Conservation (phyloP, 2,888 invertebrate genomes). For the Nomada lathburiana region DNA sequence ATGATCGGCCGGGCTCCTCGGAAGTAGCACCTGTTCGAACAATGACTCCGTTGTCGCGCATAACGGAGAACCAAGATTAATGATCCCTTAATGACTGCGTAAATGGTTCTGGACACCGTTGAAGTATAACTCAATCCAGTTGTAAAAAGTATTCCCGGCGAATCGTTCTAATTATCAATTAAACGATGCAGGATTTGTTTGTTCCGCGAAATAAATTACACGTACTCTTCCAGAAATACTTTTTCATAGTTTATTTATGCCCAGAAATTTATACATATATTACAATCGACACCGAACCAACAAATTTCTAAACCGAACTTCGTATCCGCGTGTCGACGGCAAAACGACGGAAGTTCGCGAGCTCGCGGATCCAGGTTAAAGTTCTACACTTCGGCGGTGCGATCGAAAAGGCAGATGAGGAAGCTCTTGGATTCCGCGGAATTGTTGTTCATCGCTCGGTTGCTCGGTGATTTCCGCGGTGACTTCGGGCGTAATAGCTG, state of each 20-base stretch:
- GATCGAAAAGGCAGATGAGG: constrained; percentile 26
- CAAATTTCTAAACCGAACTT: too few relatives aligned
- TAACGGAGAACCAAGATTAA: constrained; percentile 77
- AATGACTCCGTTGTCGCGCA: constrained; percentile 70
- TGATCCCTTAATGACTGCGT: constrained; percentile 80
- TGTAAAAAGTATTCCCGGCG: constrained; percentile 49
- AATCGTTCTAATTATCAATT: constrained; percentile 29
- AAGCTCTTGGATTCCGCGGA: constrained; percentile 48
- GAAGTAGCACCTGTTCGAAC: constrained; percentile 70
- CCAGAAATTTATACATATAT: too few relatives aligned
- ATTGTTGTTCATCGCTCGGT: neutral
- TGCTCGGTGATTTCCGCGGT: constrained; percentile 12
- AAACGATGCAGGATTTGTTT: neutral
- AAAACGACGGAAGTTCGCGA: neutral
- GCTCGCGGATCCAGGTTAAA: neutral
- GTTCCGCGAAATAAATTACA: neutral
- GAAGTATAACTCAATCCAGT: constrained; percentile 75
- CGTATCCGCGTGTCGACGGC: neutral
- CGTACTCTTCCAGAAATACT: too few relatives aligned
- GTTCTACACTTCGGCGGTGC: neutral
- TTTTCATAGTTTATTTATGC: too few relatives aligned
- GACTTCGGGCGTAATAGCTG: constrained; percentile 50
- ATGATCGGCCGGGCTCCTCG: constrained; percentile 47
- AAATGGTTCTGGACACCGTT: constrained; percentile 73
- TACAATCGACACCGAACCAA: too few relatives aligned